phyloP scores from a whole-genome alignment of 2,113 vertebrate genomes.

The Chloebia gouldiae region DNA sequence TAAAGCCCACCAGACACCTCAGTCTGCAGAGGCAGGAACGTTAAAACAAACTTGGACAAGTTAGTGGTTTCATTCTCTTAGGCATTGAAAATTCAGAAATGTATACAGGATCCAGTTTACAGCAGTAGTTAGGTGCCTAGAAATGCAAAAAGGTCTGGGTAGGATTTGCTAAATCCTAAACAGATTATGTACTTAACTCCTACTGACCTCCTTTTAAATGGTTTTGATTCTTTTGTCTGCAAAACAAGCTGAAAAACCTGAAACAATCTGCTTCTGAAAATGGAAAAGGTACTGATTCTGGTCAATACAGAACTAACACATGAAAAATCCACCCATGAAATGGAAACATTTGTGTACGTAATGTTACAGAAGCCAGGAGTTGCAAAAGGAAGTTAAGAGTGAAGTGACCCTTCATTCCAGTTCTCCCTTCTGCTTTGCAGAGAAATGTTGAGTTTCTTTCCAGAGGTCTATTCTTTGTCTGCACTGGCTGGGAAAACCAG shows the following conservation, averaged over 20 bases:
- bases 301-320: not conserved
- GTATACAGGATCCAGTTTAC: not conserved
- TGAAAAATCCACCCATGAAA: not conserved
- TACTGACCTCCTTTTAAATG: constrained; percentile 38
- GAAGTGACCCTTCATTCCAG: not conserved
- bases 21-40: not conserved
- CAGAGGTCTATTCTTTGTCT: not conserved
- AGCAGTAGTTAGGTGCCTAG: not conserved
- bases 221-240: constrained; percentile 36
- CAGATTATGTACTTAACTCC: constrained; percentile 51
- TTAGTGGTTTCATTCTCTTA: not conserved
- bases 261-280: not conserved
- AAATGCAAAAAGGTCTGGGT: constrained; percentile 13
- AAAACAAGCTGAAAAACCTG: constrained; percentile 23
- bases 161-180: constrained; percentile 54
- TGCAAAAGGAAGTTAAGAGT: not conserved
- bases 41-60: not conserved
- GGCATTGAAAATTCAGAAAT: not conserved
- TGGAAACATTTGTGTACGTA: not conserved
- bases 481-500: not conserved
- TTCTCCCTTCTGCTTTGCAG: not conserved
- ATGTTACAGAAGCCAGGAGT: not conserved
- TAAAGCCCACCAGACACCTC: not conserved
- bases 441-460: not conserved
- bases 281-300: not conserved